A percentile compares a stretch with the other conserved stretches of the same genome.
These are phyloP conservation scores for Cephonodes hylas DNA, from an alignment of 2,888 invertebrate species.

Conservation along the genomic window DNA sequence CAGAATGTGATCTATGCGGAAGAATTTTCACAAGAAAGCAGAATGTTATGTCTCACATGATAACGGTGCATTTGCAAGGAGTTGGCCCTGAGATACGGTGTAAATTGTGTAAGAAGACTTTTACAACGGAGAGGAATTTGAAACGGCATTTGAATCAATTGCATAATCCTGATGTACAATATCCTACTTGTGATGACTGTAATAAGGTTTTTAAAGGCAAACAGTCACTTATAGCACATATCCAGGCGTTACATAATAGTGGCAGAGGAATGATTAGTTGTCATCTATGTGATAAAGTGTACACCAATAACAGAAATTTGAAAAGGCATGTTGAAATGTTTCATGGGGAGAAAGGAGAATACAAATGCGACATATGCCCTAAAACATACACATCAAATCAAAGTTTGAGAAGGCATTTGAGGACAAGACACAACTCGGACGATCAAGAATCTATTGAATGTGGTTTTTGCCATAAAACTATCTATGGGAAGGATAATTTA, in stretches of 20 bases:
- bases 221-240: conserved; percentile 50
- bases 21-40: conserved; percentile 63
- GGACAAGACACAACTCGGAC: conserved; percentile 41
- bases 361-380: conserved; percentile 55
- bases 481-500: conserved; percentile 36
- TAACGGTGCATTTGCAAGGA: conserved; percentile 57
- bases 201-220: conserved; percentile 54
- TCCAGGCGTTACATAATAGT: conserved; percentile 43
- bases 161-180: conserved; percentile 53
- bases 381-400: conserved; percentile 64
- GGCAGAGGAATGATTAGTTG: conserved; percentile 44
- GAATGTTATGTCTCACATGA: conserved; percentile 66
- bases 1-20: conserved; percentile 67
- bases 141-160: conserved; percentile 56
- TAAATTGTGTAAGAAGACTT: conserved; percentile 47
- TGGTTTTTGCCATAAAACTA: conserved; percentile 32
- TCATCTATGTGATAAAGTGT: conserved; percentile 50
- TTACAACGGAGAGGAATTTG: conserved; percentile 57
- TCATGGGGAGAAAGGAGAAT: conserved; percentile 54
- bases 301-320: conserved; percentile 55
- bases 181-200: conserved; percentile 57
- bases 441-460: conserved; percentile 34
- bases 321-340: conserved; percentile 59
- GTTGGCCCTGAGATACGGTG: conserved; percentile 47
- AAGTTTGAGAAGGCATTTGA: conserved; percentile 51